Evolutionary conservation across 2,888 invertebrate genomes (phyloP), one percentile per base, ranked within the genome.

Genomic region (Camponotus fellah): DNA sequence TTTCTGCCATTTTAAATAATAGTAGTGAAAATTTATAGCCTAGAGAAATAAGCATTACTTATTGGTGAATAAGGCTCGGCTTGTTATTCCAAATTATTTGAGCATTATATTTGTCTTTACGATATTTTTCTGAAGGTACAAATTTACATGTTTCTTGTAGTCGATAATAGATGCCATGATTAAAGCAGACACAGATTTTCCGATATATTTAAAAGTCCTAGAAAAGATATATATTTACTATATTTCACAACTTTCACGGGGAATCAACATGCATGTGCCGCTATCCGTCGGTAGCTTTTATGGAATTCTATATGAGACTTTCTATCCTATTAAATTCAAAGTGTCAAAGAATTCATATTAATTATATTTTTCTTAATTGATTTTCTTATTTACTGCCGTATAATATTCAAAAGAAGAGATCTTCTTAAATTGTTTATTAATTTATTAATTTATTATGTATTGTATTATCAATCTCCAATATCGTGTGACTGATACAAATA

Each of bases 1-100:
- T 77, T 77, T 17, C 6, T 76, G 26, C 12, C 5, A 53, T 0
- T 49, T 69, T 46, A 85, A 74, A 89, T 86, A 26, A 34, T 26
- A 53, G 37, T 65, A 66, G 46, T n/a, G 74, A 53, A 12, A 80
- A 82, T 85, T 85, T 84, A 76, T 69, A 64, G 53, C 43, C 74
- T 9, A 32, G 26, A 43, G 46, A 40, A 5, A 40, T 56, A 77
- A 43, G 26, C 12, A 37, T 69, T 43, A 14, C n/a, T 14, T 12
- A 69, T 76, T 64, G 32, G n/a, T 9, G 4, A 46, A 75, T 64
- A 53, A n/a, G n/a, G n/a, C 26, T 65, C 65, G 26, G 1, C 53
- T 76, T 14, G 17, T 40, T 66, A 82, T 69, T 32, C 68, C 66
- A 82, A 69, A 77, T 53, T 10, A 40, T 8, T 49, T 46, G 40